A percentile compares a stretch with the other conserved stretches of the same genome.
Evolutionary conservation across 1,140 invertebrate species (phyloP).

Genomic region (Rhynchophorus ferrugineus): DNA sequence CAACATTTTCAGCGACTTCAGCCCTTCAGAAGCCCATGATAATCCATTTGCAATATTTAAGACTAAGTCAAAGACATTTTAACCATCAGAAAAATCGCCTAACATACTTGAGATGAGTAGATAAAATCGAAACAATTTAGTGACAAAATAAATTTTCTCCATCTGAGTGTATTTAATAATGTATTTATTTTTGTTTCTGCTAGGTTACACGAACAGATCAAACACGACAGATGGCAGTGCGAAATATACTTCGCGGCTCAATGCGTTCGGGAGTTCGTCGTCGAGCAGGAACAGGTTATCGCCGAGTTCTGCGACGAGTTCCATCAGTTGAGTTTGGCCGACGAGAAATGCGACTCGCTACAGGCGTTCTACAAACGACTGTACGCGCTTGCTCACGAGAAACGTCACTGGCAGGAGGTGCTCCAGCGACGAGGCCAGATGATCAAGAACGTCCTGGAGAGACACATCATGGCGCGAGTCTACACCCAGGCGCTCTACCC

Average conservation of each 20-base stretch:
- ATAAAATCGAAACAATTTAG: no score
- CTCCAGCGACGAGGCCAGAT: constrained; percentile 20
- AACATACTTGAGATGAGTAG: no score
- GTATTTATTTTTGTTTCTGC: constrained; percentile 22
- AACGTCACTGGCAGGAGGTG: constrained; percentile 57
- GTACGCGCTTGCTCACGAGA: constrained; percentile 55
- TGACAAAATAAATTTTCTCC: no score
- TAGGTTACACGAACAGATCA: constrained; percentile 55
- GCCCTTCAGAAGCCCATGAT: no score
- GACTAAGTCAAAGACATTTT: no score
- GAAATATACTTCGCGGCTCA: constrained; percentile 71
- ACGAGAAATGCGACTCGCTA: constrained; percentile 73
- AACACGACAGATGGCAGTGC: constrained; percentile 64
- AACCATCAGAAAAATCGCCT: no score
- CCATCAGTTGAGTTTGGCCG: constrained; percentile 60
- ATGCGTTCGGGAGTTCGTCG: constrained; percentile 72
- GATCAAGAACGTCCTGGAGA: constrained; percentile 52
- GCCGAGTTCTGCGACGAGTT: constrained; percentile 70
- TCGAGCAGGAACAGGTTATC: constrained; percentile 59
- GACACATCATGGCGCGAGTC: constrained; percentile 76
- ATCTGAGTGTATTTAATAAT: no score
- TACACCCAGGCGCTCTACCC: constrained; percentile 93
- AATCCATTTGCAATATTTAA: no score
- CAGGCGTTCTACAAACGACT: constrained; percentile 57
- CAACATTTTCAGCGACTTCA: no score